Evolutionary conservation across 2,888 invertebrate genomes (phyloP), one percentile per base, ranked within the genome.

Genomic region (Xestoiulus laeticollis): DNA sequence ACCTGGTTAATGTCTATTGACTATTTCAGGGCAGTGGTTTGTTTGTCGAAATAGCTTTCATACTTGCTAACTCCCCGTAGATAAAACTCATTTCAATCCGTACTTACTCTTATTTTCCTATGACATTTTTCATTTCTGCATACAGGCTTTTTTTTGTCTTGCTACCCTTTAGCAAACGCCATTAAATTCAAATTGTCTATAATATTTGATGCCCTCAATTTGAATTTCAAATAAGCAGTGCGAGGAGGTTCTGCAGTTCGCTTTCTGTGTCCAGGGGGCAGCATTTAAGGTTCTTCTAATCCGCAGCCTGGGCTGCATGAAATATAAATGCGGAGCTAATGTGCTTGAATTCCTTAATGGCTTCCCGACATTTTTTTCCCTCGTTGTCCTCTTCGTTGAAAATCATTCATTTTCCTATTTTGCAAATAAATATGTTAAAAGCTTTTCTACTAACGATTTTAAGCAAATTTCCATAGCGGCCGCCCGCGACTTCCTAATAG

Each of bases 391-490:
- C 59, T 22, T 59, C 22, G 59, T 22, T 22, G 59, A n/a, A 59
- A 22, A 59, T 59, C 59, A 59, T 59, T 59, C 53, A 53, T 53
- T 19, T 53, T 59, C 59, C 59, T 22, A 59, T 59, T 59, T 59
- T 59, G 53, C 59, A 59, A 59, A 59, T 59, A 59, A 59, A 59
- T 59, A 59, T 59, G 59, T 59, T 59, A 59, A 59, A 59, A 59
- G 59, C 59, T 59, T 59, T 59, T 59, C 59, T 8, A 22, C 59
- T 59, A 59, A 59, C 22, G 59, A 22, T 59, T 59, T 59, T 53
- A 53, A 53, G 22, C 59, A 59, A 59, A 22, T 59, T 59, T 59
- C 59, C 22, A 59, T 22, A 22, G 59, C 22, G 59, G n/a, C 59
- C 59, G 22, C 6, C 38, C 22, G 59, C 59, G 22, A 59, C 22